phyloP scores from a whole-genome alignment of 2,888 invertebrate genomes.

The Pseudococcus jackbeardsleyi region DNA sequence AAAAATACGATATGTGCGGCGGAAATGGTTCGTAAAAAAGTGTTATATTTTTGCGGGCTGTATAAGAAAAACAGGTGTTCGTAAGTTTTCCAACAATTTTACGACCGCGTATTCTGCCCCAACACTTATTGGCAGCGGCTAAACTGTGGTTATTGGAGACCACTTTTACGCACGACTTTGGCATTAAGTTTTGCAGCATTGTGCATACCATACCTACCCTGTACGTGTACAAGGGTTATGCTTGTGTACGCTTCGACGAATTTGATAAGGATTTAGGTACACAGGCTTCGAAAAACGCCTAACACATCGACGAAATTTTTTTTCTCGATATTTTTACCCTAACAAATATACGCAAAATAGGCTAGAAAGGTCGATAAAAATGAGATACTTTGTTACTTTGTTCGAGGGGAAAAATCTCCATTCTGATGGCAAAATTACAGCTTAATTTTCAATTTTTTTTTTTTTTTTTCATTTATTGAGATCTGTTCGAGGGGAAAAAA shows the following conservation, averaged over 20 bases:
- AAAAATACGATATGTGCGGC: slow-evolving; percentile 31
- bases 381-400: neutral
- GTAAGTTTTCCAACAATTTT: slow-evolving; percentile 26
- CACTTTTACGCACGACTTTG: slow-evolving; percentile 42
- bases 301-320: neutral
- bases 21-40: slow-evolving; percentile 53
- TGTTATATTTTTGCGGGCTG: slow-evolving; percentile 21
- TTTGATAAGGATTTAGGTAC: slow-evolving; percentile 27
- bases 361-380: neutral
- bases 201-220: neutral
- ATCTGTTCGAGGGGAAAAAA: too few relatives aligned
- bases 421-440: too few relatives aligned
- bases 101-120: neutral
- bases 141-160: slow-evolving; percentile 44
- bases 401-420: too few relatives aligned
- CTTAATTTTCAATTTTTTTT: too few relatives aligned
- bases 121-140: slow-evolving; percentile 39
- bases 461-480: too few relatives aligned
- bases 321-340: neutral
- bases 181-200: slow-evolving; percentile 9
- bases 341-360: neutral
- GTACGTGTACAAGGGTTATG: neutral
- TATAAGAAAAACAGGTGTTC: slow-evolving; percentile 47
- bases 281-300: neutral
- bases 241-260: slow-evolving; percentile 28